phyloP scores from a whole-genome alignment of 2,113 vertebrate genomes.

The Aramus guarauna region DNA sequence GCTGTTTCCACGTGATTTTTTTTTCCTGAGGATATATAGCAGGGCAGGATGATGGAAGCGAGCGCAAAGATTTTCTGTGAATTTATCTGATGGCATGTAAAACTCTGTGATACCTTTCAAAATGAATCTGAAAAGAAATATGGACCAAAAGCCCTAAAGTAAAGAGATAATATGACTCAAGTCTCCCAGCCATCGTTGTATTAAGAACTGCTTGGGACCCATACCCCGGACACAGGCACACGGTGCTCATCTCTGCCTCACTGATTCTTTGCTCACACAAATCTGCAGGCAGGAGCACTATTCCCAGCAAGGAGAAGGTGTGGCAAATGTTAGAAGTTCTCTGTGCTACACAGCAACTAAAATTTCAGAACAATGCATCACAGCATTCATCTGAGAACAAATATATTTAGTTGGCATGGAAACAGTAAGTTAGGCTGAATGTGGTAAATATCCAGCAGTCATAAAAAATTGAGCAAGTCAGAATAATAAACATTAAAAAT shows the following conservation, averaged over 20 bases:
- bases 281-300: background rate
- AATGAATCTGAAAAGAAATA: background rate
- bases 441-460: slow-evolving; percentile 75
- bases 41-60: background rate
- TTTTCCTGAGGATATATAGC: background rate
- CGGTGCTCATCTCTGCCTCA: background rate
- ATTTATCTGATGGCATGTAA: background rate
- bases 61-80: background rate
- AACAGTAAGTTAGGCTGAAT: slow-evolving; percentile 67
- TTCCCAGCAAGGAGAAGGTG: slow-evolving; percentile 47
- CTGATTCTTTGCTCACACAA: background rate
- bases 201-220: background rate
- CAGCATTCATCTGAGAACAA: slow-evolving; percentile 69
- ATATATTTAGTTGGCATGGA: slow-evolving; percentile 73
- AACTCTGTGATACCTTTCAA: background rate
- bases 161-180: background rate
- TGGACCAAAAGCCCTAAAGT: background rate
- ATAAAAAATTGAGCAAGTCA: slow-evolving; percentile 65
- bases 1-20: background rate
- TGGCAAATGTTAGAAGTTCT: slow-evolving; percentile 48
- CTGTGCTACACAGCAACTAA: slow-evolving; percentile 21
- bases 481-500: slow-evolving; percentile 71
- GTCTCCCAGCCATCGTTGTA: background rate
- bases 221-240: background rate
- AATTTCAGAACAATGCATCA: slow-evolving; percentile 59